These are phyloP conservation scores for Microcaecilia unicolor DNA, from an alignment of 2,797 vertebrate genomes.

Conservation along the genomic window DNA sequence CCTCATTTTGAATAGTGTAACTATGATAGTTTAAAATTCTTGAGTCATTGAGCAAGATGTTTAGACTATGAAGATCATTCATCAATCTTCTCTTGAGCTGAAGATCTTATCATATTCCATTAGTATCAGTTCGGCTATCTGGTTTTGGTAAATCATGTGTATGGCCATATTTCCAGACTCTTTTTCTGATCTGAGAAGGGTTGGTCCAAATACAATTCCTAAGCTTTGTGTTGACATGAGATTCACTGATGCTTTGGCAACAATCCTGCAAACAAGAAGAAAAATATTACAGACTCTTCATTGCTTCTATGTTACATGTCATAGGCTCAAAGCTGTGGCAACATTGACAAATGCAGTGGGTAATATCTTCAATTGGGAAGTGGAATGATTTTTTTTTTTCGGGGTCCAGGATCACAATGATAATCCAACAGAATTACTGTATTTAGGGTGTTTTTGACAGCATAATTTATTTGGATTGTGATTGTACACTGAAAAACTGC, in stretches of 20 bases:
- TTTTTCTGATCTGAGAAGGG: slow-evolving; percentile 81
- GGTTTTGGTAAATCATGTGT: slow-evolving; percentile 91
- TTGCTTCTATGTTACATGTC: not conserved
- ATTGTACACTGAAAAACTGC: no score
- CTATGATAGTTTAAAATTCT: slow-evolving; percentile 74
- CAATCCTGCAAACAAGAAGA: slow-evolving; percentile 61
- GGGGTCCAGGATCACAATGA: no score
- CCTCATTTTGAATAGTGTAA: slow-evolving; percentile 71
- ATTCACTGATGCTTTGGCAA: slow-evolving; percentile 70
- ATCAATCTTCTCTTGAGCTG: slow-evolving; percentile 57
- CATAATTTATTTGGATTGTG: no score
- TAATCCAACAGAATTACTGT: no score
- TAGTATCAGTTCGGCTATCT: slow-evolving; percentile 85
- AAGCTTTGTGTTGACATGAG: slow-evolving; percentile 89
- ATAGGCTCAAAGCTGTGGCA: no score
- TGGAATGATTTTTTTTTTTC: no score
- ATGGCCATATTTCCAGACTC: slow-evolving; percentile 82
- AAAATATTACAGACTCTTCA: not conserved
- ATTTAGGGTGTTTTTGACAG: no score
- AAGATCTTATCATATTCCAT: slow-evolving; percentile 75
- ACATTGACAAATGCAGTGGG: not conserved
- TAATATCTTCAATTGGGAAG: slow-evolving; percentile 5
- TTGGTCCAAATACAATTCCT: slow-evolving; percentile 89
- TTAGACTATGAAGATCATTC: slow-evolving; percentile 51
- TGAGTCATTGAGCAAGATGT: slow-evolving; percentile 67